These are phyloP conservation scores for Bovichtus diacanthus DNA, from an alignment of 2,797 vertebrate species.

Conservation along the genomic window DNA sequence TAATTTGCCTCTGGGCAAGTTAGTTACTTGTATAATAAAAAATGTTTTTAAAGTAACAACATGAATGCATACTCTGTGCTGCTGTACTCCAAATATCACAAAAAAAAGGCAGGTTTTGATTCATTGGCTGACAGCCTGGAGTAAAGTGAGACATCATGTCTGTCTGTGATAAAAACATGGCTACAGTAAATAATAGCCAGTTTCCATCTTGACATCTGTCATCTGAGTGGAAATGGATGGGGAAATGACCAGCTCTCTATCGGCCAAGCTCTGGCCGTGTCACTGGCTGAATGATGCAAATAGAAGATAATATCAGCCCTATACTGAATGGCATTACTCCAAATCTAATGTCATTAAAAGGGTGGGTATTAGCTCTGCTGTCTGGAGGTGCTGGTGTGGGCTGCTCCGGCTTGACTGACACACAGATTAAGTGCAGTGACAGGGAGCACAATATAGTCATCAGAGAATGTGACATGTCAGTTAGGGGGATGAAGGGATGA, in stretches of 20 bases:
- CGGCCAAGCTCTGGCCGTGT: constrained; percentile 74
- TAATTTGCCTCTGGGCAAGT: constrained; percentile 12
- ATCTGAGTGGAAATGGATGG: constrained; percentile 83
- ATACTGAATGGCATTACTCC: constrained; percentile 89
- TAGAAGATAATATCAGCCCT: constrained; percentile 86
- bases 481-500: constrained; percentile 89
- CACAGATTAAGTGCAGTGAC: constrained; percentile 94
- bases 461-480: constrained; percentile 94
- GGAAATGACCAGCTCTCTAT: constrained; percentile 87
- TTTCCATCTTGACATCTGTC: constrained; percentile 87
- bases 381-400: constrained; percentile 80
- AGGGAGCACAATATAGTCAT: constrained; percentile 93
- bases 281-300: constrained; percentile 88
- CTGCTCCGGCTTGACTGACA: constrained; percentile 87
- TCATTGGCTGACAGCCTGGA: constrained; percentile 69
- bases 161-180: constrained; percentile 85
- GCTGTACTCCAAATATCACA: constrained; percentile 44
- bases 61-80: constrained; percentile 28
- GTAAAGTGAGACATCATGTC: constrained; percentile 88
- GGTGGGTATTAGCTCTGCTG: constrained; percentile 86
- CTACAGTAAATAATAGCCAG: constrained; percentile 83
- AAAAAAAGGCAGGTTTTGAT: constrained; percentile 64
- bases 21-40: not conserved
- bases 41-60: constrained; percentile 28
- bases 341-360: constrained; percentile 90